These are phyloP conservation scores for Drosophila ogumai DNA, from an alignment of 1,140 invertebrate genomes.

Conservation along the genomic window DNA sequence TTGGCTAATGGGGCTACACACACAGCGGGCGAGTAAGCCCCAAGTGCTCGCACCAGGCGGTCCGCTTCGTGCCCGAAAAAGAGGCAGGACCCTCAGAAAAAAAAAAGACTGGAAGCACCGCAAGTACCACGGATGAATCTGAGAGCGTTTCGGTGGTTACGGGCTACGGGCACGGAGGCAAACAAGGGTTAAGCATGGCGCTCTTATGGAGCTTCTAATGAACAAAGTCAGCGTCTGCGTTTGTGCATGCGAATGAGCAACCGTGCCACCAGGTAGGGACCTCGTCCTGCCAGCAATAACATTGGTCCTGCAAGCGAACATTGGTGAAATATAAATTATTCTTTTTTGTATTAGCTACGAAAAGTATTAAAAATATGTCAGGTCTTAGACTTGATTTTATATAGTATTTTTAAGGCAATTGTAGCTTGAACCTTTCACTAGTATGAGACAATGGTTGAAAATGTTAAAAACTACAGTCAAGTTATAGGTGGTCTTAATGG, in stretches of 20 bases:
- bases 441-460: background rate
- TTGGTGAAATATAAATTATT: background rate
- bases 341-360: background rate
- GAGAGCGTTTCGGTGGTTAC: background rate
- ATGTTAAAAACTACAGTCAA: background rate
- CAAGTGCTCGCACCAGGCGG: constrained; percentile 67
- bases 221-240: constrained; percentile 52
- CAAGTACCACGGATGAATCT: constrained; percentile 35
- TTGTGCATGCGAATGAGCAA: constrained; percentile 46
- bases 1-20: constrained; percentile 69
- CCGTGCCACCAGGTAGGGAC: constrained; percentile 25
- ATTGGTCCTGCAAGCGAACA: background rate
- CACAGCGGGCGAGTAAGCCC: constrained; percentile 62
- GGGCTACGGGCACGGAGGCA: constrained; percentile 6
- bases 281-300: constrained; percentile 1
- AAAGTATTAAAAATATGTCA: background rate
- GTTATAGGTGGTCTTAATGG: background rate
- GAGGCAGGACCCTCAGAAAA: constrained; percentile 25
- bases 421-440: background rate
- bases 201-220: constrained; percentile 68
- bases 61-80: constrained; percentile 39
- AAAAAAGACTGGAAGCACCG: constrained; percentile 56
- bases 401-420: too few relatives aligned
- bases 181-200: constrained; percentile 56
- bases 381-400: background rate